phyloP scores from a whole-genome alignment of 2,113 vertebrate genomes.

The Ardeotis arabs region DNA sequence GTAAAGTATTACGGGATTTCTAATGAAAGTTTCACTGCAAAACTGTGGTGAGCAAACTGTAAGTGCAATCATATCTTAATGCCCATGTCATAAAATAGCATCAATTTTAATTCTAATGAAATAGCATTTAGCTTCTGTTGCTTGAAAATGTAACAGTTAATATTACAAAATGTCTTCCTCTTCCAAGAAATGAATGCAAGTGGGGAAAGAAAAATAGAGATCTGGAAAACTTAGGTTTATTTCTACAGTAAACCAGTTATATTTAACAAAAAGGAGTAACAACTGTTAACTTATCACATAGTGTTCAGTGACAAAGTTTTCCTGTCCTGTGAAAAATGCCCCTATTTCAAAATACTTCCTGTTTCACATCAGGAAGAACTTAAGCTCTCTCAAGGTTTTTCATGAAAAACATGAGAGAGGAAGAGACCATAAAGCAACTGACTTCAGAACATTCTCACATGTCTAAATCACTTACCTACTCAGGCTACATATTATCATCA shows the following conservation, averaged over 20 bases:
- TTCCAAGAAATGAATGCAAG: neutral
- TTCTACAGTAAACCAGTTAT: neutral
- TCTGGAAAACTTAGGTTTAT: neutral
- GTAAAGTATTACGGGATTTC: neutral
- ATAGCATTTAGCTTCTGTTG: neutral
- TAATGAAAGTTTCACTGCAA: neutral
- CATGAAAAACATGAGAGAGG: neutral
- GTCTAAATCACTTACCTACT: neutral
- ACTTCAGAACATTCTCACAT: neutral
- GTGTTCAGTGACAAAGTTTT: slow-evolving; percentile 2
- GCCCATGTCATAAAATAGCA: neutral
- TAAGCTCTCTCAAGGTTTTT: neutral
- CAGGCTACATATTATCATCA: neutral
- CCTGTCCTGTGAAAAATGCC: slow-evolving; percentile 43
- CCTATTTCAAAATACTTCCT: slow-evolving; percentile 52
- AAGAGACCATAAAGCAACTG: neutral
- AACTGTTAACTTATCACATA: neutral
- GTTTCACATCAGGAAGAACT: slow-evolving; percentile 40
- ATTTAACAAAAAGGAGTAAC: neutral
- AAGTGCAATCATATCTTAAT: neutral
- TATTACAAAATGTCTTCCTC: neutral
- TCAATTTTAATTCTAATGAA: neutral
- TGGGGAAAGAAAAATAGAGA: neutral
- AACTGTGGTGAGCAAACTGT: neutral
- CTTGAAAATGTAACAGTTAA: neutral